Evolutionary conservation across 2,797 vertebrate genomes (phyloP).

Genomic region (Chelon labrosus): DNA sequence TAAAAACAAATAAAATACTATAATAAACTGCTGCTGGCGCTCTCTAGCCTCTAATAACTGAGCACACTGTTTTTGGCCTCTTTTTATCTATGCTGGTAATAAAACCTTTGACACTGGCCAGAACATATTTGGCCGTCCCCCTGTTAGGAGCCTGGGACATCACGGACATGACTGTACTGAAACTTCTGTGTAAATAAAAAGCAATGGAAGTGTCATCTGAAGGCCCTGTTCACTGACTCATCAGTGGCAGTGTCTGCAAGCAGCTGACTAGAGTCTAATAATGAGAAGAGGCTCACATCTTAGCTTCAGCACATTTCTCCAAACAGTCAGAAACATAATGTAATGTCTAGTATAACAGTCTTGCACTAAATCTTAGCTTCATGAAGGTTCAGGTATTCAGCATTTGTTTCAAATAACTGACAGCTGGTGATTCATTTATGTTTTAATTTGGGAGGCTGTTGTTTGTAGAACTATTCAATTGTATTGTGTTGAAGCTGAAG

Average conservation of each 20-base stretch:
- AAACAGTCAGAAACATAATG: no score
- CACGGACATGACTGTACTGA: neutral
- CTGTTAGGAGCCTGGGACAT: slow-evolving; percentile 10
- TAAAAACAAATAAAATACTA: slow-evolving; percentile 27
- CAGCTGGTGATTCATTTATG: no score
- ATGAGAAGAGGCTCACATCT: no score
- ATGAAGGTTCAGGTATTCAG: no score
- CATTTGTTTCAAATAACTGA: no score
- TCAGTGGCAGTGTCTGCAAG: slow-evolving; percentile 1
- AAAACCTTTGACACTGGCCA: neutral
- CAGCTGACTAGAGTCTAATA: neutral
- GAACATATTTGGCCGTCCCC: neutral
- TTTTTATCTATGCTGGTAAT: slow-evolving; percentile 17
- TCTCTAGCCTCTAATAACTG: neutral
- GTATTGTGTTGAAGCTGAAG: no score
- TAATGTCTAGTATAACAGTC: no score
- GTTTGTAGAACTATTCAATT: no score
- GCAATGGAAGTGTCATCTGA: slow-evolving; percentile 20
- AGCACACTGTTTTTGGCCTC: neutral
- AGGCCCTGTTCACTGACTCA: slow-evolving; percentile 32
- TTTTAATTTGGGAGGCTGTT: no score
- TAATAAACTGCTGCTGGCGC: neutral
- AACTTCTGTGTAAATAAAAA: slow-evolving; percentile 12
- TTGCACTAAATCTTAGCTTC: no score
- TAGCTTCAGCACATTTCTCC: no score